Conservation (phyloP, 2,113 vertebrate species). For the Excalfactoria chinensis region DNA sequence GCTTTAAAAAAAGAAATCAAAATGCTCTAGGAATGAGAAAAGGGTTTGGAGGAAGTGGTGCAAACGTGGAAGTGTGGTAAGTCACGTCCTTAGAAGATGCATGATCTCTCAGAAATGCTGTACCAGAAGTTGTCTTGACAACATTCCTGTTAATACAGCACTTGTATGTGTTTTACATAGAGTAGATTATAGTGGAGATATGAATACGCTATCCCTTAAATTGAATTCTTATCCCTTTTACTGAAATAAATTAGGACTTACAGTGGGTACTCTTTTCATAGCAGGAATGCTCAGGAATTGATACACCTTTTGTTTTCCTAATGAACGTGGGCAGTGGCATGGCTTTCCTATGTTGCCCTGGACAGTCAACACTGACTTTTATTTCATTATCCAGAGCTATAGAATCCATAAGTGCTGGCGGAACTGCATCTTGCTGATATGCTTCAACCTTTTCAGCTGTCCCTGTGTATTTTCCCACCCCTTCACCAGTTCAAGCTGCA, state of each 20-base stretch:
- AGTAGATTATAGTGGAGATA: not conserved
- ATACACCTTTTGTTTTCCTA: not conserved
- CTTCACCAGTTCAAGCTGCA: not conserved
- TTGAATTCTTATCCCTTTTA: not conserved
- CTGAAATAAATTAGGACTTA: not conserved
- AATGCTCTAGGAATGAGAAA: not conserved
- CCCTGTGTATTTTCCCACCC: not conserved
- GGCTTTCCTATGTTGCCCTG: not conserved
- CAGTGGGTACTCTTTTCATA: not conserved
- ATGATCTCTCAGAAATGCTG: not conserved
- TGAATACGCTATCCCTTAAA: not conserved
- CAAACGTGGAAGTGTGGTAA: not conserved
- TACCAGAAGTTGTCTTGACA: slow-evolving; percentile 19
- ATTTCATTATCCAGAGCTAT: not conserved
- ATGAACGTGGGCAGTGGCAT: not conserved
- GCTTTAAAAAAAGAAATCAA: not conserved
- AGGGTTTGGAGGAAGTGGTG: not conserved
- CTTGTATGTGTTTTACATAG: not conserved
- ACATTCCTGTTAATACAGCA: not conserved
- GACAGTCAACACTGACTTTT: not conserved
- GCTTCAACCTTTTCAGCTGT: not conserved
- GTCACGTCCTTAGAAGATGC: not conserved
- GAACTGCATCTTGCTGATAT: not conserved
- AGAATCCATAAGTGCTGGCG: not conserved
- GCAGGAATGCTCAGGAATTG: not conserved